phyloP scores from a whole-genome alignment of 2,888 invertebrate genomes.

The Drosophila kanekoi region DNA sequence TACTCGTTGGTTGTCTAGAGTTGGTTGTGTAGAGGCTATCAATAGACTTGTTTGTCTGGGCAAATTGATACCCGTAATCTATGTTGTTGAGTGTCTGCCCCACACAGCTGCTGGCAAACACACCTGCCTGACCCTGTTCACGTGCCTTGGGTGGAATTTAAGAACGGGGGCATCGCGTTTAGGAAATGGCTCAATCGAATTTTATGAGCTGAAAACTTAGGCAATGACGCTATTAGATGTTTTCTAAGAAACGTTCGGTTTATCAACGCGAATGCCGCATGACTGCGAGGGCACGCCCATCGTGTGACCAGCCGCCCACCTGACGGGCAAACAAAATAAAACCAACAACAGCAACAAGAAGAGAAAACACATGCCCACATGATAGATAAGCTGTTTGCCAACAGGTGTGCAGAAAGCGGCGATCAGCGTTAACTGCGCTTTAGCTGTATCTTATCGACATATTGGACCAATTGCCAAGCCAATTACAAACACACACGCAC shows the following conservation, averaged over 20 bases:
- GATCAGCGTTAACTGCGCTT: conserved; percentile 34
- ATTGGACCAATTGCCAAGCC: conserved; percentile 28
- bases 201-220: not conserved
- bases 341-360: not conserved
- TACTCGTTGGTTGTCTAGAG: too few relatives aligned
- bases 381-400: conserved; percentile 42
- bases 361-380: conserved; percentile 14
- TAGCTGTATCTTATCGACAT: conserved; percentile 46
- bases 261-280: conserved; percentile 5
- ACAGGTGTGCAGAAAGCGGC: conserved; percentile 46
- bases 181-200: not conserved
- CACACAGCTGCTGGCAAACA: not conserved
- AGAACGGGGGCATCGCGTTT: too few relatives aligned
- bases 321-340: conserved; percentile 31
- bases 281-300: conserved; percentile 2
- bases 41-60: not conserved
- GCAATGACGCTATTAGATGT: not conserved
- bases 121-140: not conserved
- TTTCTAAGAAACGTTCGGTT: conserved; percentile 4
- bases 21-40: not conserved
- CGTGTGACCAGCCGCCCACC: conserved; percentile 1
- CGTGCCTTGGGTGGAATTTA: not conserved
- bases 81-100: not conserved
- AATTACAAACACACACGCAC: conserved; percentile 17
- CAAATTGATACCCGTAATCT: not conserved